Conservation (phyloP, 2,888 invertebrate species). For the Clusia tigrina region DNA sequence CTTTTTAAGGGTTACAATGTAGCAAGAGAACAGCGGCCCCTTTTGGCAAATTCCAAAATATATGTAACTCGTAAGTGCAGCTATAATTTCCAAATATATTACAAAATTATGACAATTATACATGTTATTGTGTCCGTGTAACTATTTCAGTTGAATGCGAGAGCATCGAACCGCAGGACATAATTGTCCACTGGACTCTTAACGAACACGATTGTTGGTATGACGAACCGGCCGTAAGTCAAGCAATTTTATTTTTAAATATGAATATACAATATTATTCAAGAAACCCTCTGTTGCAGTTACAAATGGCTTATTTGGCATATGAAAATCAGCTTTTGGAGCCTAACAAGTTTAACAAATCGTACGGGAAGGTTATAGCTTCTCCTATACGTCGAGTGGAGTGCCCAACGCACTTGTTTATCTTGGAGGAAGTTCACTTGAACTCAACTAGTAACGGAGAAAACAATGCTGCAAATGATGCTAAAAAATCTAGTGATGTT, state of each 20-base stretch:
- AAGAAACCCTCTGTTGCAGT: too few relatives aligned
- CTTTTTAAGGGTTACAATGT: slow-evolving; percentile 44
- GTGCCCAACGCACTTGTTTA: slow-evolving; percentile 38
- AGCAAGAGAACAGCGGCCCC: slow-evolving; percentile 66
- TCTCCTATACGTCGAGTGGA: slow-evolving; percentile 28
- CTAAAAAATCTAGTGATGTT: not conserved
- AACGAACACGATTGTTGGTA: slow-evolving; percentile 70
- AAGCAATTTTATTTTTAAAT: too few relatives aligned
- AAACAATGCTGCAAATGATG: slow-evolving; percentile 4
- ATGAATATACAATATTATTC: not conserved
- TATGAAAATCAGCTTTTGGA: slow-evolving; percentile 38
- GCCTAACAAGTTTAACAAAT: slow-evolving; percentile 27
- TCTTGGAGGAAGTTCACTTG: slow-evolving; percentile 24
- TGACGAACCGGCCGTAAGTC: slow-evolving; percentile 55
- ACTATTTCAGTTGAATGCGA: slow-evolving; percentile 66
- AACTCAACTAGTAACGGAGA: too few relatives aligned
- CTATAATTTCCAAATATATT: not conserved
- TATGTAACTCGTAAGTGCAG: slow-evolving; percentile 72
- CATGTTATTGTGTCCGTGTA: too few relatives aligned
- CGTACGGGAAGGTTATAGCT: slow-evolving; percentile 33
- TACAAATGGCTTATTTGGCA: slow-evolving; percentile 32
- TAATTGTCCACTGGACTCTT: slow-evolving; percentile 67
- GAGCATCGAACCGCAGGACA: slow-evolving; percentile 54
- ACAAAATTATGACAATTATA: not conserved
- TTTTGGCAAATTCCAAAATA: slow-evolving; percentile 76